Evolutionary conservation across 2,113 vertebrate species (phyloP).

Genomic region (Cyanoderma ruficeps): DNA sequence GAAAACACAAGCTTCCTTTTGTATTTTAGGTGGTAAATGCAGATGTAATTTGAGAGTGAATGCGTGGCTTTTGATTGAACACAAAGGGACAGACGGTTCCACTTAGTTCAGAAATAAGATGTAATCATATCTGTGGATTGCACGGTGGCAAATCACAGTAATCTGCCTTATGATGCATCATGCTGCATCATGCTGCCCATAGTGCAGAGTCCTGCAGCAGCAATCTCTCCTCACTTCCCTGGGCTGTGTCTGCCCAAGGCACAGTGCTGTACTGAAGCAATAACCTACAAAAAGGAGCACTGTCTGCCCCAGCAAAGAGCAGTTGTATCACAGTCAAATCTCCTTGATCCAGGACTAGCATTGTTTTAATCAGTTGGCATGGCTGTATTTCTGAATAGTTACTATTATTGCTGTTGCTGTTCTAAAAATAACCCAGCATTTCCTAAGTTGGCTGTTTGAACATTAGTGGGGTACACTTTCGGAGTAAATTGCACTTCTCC

Average conservation of each 20-base stretch:
- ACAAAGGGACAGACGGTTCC: conserved; percentile 69
- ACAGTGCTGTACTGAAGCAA: neutral
- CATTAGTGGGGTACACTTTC: conserved; percentile 31
- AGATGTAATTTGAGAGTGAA: conserved; percentile 49
- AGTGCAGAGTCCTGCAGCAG: conserved; percentile 46
- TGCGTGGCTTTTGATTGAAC: conserved; percentile 44
- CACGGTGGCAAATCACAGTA: conserved; percentile 62
- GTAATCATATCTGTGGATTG: conserved; percentile 73
- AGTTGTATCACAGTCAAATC: conserved; percentile 54
- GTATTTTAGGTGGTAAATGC: conserved; percentile 48
- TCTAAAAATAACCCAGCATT: conserved; percentile 71
- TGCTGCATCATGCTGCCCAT: conserved; percentile 25
- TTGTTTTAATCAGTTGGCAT: conserved; percentile 61
- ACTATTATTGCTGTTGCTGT: neutral
- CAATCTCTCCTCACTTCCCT: conserved; percentile 39
- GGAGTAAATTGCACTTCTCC: neutral
- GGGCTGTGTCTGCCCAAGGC: neutral
- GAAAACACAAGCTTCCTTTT: conserved; percentile 16
- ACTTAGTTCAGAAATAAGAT: conserved; percentile 72
- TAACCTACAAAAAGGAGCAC: neutral
- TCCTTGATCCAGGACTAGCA: conserved; percentile 49
- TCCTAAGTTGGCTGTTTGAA: conserved; percentile 65
- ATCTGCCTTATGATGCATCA: conserved; percentile 63
- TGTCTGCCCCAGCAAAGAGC: conserved; percentile 44
- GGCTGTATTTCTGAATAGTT: conserved; percentile 58